Conservation (phyloP, 2,113 vertebrate genomes). For the Rattus rattus region DNA sequence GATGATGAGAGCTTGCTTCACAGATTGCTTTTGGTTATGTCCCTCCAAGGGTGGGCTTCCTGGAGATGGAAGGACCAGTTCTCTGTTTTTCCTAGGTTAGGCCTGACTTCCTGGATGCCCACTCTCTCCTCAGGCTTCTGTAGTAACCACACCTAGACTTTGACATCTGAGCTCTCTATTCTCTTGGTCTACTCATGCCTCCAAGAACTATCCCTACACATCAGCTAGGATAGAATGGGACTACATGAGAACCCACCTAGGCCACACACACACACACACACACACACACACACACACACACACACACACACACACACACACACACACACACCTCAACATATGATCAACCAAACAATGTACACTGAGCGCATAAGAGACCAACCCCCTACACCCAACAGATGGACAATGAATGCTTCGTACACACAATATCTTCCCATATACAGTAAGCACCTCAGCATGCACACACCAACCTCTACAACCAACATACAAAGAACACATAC, state of each 20-base stretch:
- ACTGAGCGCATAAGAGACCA: neutral
- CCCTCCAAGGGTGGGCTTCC: neutral
- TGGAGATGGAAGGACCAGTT: neutral
- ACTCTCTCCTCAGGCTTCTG: neutral
- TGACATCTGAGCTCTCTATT: too few species aligned
- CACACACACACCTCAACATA: neutral
- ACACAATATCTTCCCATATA: neutral
- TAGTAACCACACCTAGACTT: too few species aligned
- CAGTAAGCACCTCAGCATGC: neutral
- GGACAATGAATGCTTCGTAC: neutral
- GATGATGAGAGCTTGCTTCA: neutral
- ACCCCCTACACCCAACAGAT: neutral
- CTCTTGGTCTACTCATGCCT: neutral
- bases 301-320: neutral
- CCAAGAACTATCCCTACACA: neutral
- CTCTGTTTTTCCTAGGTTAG: neutral
- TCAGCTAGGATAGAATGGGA: neutral
- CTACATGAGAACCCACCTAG: neutral
- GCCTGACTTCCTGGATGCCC: neutral
- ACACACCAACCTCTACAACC: neutral
- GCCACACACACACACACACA: too few species aligned
- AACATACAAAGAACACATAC: neutral
- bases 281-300: neutral
- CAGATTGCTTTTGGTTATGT: too few species aligned
- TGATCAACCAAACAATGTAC: neutral